A percentile compares a stretch with the other conserved stretches of the same genome.
phyloP scores from a whole-genome alignment of 2,888 invertebrate genomes.

The Calameuta pallipes region DNA sequence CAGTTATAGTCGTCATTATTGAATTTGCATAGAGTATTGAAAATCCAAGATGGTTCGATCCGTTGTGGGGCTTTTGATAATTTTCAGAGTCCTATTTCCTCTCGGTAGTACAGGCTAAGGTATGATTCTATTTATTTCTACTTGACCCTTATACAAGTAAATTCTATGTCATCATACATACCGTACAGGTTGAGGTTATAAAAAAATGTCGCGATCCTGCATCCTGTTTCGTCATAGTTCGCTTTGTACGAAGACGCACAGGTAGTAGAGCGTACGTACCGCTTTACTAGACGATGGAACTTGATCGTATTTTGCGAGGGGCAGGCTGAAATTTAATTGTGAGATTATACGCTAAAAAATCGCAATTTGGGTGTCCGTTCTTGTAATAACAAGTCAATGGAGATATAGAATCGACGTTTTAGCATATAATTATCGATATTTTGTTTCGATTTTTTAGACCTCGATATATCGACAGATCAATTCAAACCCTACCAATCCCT shows the following conservation, averaged over 20 bases:
- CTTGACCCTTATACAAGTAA: background rate
- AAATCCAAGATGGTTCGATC: background rate
- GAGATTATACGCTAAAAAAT: background rate
- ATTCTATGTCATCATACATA: background rate
- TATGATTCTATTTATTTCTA: background rate
- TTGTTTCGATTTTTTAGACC: no score
- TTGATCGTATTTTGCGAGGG: background rate
- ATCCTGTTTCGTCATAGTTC: background rate
- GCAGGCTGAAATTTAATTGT: background rate
- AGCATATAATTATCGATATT: no score
- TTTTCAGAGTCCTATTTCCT: background rate
- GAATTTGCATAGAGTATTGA: background rate
- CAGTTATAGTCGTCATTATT: background rate
- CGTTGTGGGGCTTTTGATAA: background rate
- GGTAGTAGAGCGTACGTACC: background rate
- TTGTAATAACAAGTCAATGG: background rate
- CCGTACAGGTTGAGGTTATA: background rate
- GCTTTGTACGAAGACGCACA: background rate
- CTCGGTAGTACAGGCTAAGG: background rate
- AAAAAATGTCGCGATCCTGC: background rate
- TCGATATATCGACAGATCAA: no score
- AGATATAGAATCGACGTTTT: no score
- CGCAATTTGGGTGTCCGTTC: background rate
- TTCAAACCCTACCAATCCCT: no score
- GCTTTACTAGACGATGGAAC: background rate